These are phyloP conservation scores for Pseudopleuronectes americanus DNA, from an alignment of 2,797 vertebrate species.

Conservation along the genomic window DNA sequence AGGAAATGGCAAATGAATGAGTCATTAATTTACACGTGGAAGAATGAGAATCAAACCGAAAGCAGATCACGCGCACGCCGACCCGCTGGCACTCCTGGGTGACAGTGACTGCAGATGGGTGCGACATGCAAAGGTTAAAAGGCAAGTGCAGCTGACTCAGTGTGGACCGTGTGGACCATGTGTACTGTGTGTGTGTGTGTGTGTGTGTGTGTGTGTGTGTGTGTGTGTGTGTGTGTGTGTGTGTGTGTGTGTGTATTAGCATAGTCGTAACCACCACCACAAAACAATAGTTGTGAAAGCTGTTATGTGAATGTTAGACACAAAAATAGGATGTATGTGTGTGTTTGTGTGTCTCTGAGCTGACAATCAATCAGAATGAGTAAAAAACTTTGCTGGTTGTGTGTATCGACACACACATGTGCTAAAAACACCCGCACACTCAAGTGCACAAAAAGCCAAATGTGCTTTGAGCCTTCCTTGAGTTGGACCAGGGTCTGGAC, in stretches of 20 bases:
- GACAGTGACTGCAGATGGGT: constrained; percentile 40
- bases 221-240: background rate
- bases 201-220: too few relatives aligned
- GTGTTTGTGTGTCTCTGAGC: constrained; percentile 28
- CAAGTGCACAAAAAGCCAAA: constrained; percentile 41
- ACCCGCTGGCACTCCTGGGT: constrained; percentile 16
- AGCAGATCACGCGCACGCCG: background rate
- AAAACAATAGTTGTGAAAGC: constrained; percentile 22
- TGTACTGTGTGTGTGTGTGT: too few relatives aligned
- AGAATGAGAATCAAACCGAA: background rate
- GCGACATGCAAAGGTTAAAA: constrained; percentile 29
- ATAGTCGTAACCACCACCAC: constrained; percentile 13
- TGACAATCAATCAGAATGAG: constrained; percentile 52
- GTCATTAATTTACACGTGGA: constrained; percentile 5
- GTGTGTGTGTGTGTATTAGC: constrained; percentile 12
- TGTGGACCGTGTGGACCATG: too few relatives aligned
- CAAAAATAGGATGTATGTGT: constrained; percentile 13
- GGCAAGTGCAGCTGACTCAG: constrained; percentile 23
- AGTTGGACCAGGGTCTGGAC: constrained; percentile 5
- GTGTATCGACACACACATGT: constrained; percentile 27
- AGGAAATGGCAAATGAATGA: constrained; percentile 7
- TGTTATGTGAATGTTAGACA: constrained; percentile 27
- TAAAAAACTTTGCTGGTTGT: constrained; percentile 78
- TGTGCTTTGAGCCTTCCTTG: constrained; percentile 61
- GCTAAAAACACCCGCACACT: constrained; percentile 44